Evolutionary conservation across 2,888 invertebrate genomes (phyloP), one percentile per base, ranked within the genome.

Genomic region (Mythimna vitellina): DNA sequence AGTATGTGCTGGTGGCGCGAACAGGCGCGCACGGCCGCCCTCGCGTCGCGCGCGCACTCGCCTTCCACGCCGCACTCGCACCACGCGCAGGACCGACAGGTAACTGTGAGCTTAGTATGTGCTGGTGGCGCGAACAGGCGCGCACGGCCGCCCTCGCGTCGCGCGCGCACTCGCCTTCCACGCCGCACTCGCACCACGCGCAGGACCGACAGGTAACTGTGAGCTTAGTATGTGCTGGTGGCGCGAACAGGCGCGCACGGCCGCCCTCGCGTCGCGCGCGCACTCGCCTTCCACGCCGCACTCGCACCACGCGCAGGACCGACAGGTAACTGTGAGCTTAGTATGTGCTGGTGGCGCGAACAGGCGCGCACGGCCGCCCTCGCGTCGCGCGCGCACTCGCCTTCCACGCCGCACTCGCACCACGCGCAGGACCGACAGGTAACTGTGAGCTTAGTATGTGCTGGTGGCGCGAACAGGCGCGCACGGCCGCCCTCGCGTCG

Each of bases 401-500:
- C 96, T 83, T 87, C 94, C 88, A 91, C 94, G 82, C 92, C 92
- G 73, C 87, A 87, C 86, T 76, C 87, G 70, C 86, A 80, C 58
- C 87, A 84, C 72, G 85, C 83, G 22, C 83, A 85, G 63, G 94
- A 95, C 88, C 73, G 95, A 42, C 95, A 95, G 94, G 95, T 94
- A 61, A 54, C 46, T 6, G 17, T 4, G 17, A 3, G 1, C 42
- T 10, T 8, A n/a, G n/a, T n/a, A n/a, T 96, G 86, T 17, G 80
- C 7, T 94, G 95, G 95, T 95, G 94, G 95, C 93, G 94, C 73
- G 93, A 93, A 85, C 94, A 95, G 86, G 92, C 93, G 75, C 92
- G 94, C 76, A 35, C 85, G 51, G 89, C 87, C 62, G 92, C 89
- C 49, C 78, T 88, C 76, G 90, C 92, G 90, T 94, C 95, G 22